phyloP scores from a whole-genome alignment of 2,888 invertebrate genomes.

The Xylocampa areola region DNA sequence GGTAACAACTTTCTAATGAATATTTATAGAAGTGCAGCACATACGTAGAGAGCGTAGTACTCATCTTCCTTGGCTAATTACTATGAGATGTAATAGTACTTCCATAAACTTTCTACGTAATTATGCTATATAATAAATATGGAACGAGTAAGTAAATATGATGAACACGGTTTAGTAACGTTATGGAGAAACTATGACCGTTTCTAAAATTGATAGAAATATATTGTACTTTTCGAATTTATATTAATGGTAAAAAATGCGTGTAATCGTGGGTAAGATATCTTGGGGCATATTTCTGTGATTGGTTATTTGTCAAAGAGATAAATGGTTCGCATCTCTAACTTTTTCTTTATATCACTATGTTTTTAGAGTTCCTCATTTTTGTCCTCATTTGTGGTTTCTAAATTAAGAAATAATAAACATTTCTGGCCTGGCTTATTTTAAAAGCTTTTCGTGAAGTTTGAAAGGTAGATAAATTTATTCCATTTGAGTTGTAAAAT shows the following conservation, averaged over 20 bases:
- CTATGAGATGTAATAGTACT: constrained; percentile 54
- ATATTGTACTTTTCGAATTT: constrained; percentile 20
- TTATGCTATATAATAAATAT: constrained; percentile 50
- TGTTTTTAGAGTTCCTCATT: constrained; percentile 19
- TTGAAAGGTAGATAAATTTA: no score
- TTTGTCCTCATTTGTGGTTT: no score
- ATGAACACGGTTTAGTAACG: constrained; percentile 16
- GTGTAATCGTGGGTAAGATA: constrained; percentile 32
- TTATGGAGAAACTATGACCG: constrained; percentile 23
- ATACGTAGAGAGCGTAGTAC: constrained; percentile 61
- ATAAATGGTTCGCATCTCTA: constrained; percentile 40
- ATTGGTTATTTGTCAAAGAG: constrained; percentile 53
- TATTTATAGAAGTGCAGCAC: constrained; percentile 66
- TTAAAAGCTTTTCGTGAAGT: no score
- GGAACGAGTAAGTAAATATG: constrained; percentile 25
- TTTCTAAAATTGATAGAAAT: constrained; percentile 42
- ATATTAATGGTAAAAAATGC: constrained; percentile 41
- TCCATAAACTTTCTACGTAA: constrained; percentile 61
- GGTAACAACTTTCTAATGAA: constrained; percentile 70
- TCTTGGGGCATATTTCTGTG: constrained; percentile 30
- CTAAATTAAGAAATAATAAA: no score
- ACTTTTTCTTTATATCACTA: constrained; percentile 25
- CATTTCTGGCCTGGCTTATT: no score
- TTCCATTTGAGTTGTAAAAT: not conserved
- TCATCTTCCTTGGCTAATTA: constrained; percentile 69